These are phyloP conservation scores for Formica aserva DNA, from an alignment of 2,888 invertebrate species.

Conservation along the genomic window DNA sequence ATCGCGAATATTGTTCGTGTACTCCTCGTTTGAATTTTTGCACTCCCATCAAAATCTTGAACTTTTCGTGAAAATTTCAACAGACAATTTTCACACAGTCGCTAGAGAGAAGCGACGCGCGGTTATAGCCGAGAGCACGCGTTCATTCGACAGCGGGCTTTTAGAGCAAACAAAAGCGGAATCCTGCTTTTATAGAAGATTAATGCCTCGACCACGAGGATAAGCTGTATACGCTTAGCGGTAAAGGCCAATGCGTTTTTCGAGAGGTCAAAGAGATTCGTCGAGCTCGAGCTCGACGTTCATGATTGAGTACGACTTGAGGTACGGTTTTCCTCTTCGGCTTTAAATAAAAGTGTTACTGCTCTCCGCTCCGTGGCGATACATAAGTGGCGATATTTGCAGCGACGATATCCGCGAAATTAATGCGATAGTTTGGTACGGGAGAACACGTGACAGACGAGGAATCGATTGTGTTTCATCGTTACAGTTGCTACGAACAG, in stretches of 20 bases:
- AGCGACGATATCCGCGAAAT: not conserved
- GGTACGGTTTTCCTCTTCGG: not conserved
- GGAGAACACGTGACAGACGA: not conserved
- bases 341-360: not conserved
- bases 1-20: not conserved
- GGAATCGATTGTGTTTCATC: not conserved
- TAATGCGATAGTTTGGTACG: not conserved
- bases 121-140: not conserved
- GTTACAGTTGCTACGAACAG: not conserved
- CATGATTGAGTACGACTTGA: not conserved
- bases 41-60: not conserved
- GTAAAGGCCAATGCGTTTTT: conserved; percentile 26
- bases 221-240: conserved; percentile 6
- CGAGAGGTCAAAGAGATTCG: conserved; percentile 5
- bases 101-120: not conserved
- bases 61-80: not conserved
- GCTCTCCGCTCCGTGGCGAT: not conserved
- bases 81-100: not conserved
- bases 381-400: not conserved
- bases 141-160: conserved; percentile 31
- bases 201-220: conserved; percentile 27
- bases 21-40: not conserved
- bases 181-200: conserved; percentile 60
- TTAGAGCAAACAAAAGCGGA: conserved; percentile 52
- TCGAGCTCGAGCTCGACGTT: not conserved